phyloP scores from a whole-genome alignment of 2,113 vertebrate genomes.

The Urocynchramus pylzowi region DNA sequence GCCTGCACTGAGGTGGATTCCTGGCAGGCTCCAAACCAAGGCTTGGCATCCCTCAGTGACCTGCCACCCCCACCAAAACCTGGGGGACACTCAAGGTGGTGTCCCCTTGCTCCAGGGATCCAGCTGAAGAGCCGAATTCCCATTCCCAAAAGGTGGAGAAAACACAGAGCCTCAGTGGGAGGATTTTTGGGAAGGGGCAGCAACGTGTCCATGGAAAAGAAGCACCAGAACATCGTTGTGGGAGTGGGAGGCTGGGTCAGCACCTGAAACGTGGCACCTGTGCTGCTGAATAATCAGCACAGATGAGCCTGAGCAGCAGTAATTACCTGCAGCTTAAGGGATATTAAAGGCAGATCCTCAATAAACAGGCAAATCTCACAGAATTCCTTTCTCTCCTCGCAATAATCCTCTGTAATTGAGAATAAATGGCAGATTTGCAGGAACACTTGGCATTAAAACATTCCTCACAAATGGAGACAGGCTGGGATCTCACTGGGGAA shows the following conservation, averaged over 20 bases:
- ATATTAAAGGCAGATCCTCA: constrained; percentile 12
- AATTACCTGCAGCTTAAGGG: constrained; percentile 50
- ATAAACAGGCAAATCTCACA: neutral
- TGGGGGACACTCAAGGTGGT: neutral
- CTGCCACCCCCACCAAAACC: neutral
- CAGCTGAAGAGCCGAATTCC: neutral
- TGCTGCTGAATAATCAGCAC: neutral
- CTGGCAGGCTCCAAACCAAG: neutral
- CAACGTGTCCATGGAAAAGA: accelerated
- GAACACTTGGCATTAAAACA: neutral
- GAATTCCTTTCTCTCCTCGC: neutral
- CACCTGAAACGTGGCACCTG: neutral
- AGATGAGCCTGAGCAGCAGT: neutral
- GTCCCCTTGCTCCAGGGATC: neutral
- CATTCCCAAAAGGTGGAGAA: neutral
- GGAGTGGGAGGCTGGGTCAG: neutral
- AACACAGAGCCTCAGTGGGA: accelerated
- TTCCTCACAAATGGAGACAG: neutral
- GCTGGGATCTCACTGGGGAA: neutral
- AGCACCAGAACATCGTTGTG: accelerated
- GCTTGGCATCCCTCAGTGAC: neutral
- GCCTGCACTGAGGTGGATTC: neutral
- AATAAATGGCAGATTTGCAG: constrained; percentile 20
- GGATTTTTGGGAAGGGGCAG: neutral
- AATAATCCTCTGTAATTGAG: constrained; percentile 50